These are phyloP conservation scores for Eurosta solidaginis DNA, from an alignment of 1,140 invertebrate genomes.

Conservation along the genomic window DNA sequence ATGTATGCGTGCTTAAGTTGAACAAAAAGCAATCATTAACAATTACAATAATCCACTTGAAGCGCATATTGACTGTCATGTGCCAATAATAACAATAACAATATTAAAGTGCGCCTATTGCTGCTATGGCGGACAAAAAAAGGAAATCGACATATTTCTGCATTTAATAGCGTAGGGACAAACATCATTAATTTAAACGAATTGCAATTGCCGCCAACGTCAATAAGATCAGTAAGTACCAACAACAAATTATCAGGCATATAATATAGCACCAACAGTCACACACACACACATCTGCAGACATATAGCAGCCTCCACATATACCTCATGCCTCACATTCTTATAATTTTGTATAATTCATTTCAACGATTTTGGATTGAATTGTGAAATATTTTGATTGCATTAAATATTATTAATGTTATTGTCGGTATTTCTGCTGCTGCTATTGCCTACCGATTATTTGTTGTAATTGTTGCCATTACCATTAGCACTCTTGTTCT, in stretches of 20 bases:
- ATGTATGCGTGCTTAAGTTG: background rate
- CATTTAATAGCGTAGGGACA: background rate
- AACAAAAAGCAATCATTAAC: slow-evolving; percentile 2
- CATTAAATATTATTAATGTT: slow-evolving; percentile 47
- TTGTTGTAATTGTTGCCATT: slow-evolving; percentile 41
- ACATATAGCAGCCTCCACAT: background rate
- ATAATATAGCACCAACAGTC: background rate
- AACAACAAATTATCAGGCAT: background rate
- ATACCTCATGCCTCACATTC: background rate
- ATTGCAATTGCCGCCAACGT: slow-evolving; percentile 24
- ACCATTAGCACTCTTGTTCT: slow-evolving; percentile 37
- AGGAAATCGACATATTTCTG: background rate
- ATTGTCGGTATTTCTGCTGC: background rate
- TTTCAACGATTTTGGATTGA: slow-evolving; percentile 39
- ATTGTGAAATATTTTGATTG: slow-evolving; percentile 44
- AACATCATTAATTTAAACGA: slow-evolving; percentile 27
- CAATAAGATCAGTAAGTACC: background rate
- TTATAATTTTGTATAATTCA: slow-evolving; percentile 19
- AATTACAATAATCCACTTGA: slow-evolving; percentile 20
- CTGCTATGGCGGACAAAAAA: background rate
- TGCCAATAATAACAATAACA: background rate
- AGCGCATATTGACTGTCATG: background rate
- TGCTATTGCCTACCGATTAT: slow-evolving; percentile 29
- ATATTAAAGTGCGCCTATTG: background rate
- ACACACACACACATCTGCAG: background rate